Percentiles rank a stretch among this genome's conserved stretches.
These are phyloP conservation scores for Hypomesus transpacificus DNA, from an alignment of 2,113 vertebrate species.

Conservation along the genomic window DNA sequence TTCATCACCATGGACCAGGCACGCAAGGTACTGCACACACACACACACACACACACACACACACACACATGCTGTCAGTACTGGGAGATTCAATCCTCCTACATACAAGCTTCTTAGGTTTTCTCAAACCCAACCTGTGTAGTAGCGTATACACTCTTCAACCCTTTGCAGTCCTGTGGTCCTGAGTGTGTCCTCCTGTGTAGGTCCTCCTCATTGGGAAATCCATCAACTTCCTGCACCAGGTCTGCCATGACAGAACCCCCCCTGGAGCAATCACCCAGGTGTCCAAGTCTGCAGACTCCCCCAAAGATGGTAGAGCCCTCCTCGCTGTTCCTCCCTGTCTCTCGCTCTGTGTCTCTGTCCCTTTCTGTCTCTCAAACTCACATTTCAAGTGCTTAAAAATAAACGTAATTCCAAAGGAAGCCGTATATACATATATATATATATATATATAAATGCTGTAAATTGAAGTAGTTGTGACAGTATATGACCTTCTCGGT, in stretches of 20 bases:
- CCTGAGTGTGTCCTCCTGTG: background rate
- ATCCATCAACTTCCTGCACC: conserved; percentile 98
- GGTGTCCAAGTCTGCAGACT: conserved; percentile 80
- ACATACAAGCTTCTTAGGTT: too few species aligned
- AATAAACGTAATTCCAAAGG: background rate
- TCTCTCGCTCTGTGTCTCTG: background rate
- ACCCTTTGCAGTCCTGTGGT: background rate
- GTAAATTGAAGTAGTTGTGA: background rate
- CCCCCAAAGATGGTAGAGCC: conserved; percentile 84
- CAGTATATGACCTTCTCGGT: too few species aligned
- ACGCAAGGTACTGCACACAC: conserved; percentile 4
- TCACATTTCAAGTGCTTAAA: background rate
- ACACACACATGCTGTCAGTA: background rate
- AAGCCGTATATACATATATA: too few species aligned
- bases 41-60: conserved; percentile 13
- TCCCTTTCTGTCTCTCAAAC: background rate
- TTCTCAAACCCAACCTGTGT: background rate
- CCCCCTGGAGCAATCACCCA: conserved; percentile 85
- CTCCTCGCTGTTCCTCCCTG: background rate
- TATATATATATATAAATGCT: too few species aligned
- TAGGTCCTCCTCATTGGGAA: conserved; percentile 97
- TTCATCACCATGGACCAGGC: conserved; percentile 94
- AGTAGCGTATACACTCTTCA: background rate
- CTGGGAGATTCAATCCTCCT: too few species aligned
- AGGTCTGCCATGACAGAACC: conserved; percentile 94